These are phyloP conservation scores for Drosophila colorata DNA, from an alignment of 2,888 invertebrate genomes.

Conservation along the genomic window DNA sequence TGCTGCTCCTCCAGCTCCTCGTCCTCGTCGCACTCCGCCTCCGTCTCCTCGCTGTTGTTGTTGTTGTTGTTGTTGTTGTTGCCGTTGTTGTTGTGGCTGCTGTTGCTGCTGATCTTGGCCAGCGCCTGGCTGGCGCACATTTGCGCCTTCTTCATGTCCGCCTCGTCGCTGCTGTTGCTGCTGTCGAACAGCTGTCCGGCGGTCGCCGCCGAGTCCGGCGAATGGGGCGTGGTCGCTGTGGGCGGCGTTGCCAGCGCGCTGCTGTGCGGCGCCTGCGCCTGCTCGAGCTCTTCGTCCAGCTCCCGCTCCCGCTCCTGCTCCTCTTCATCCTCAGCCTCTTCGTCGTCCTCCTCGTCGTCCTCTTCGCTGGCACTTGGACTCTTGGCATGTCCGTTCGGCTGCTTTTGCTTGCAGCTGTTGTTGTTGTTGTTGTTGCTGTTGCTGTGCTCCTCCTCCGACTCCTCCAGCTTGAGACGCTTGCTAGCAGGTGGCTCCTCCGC, in stretches of 20 bases:
- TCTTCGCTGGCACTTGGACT: slow-evolving; percentile 39
- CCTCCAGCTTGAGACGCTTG: slow-evolving; percentile 39
- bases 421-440: slow-evolving; percentile 7
- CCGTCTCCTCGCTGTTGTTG: slow-evolving; percentile 15
- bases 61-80: slow-evolving; percentile 27
- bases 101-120: slow-evolving; percentile 69
- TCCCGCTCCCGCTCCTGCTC: slow-evolving; percentile 40
- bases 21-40: slow-evolving; percentile 14
- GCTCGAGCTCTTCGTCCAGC: slow-evolving; percentile 27
- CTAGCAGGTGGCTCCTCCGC: slow-evolving; percentile 26
- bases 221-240: slow-evolving; percentile 79
- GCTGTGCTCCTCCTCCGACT: slow-evolving; percentile 2
- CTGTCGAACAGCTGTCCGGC: slow-evolving; percentile 83
- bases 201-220: slow-evolving; percentile 82
- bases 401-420: slow-evolving; percentile 3
- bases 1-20: slow-evolving; percentile 10
- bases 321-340: slow-evolving; percentile 48
- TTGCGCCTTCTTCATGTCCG: slow-evolving; percentile 81
- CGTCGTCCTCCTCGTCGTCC: slow-evolving; percentile 35
- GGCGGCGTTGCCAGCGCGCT: slow-evolving; percentile 72
- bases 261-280: slow-evolving; percentile 72
- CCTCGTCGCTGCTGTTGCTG: slow-evolving; percentile 83
- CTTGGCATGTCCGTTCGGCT: slow-evolving; percentile 34
- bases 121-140: slow-evolving; percentile 80
- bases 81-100: slow-evolving; percentile 60